Evolutionary conservation across 2,113 vertebrate species (phyloP).

Genomic region (Dromiciops gliroides): DNA sequence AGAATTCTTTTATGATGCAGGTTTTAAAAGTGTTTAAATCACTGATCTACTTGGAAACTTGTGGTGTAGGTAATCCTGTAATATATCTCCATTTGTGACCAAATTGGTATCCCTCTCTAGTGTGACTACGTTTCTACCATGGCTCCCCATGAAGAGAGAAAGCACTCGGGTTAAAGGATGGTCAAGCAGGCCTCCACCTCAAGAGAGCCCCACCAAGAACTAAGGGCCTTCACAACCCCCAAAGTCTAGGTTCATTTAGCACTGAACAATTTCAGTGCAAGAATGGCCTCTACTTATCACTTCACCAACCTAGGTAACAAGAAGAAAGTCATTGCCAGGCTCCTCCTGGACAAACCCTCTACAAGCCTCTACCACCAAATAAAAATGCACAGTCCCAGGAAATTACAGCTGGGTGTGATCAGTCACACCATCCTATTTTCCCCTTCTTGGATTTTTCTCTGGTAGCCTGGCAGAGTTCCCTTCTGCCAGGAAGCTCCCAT

Average conservation of each 20-base stretch:
- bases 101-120: neutral
- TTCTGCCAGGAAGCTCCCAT: neutral
- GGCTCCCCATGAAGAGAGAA: neutral
- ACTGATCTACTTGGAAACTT: neutral
- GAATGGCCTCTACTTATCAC: neutral
- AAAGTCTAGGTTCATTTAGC: neutral
- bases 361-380: neutral
- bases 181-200: neutral
- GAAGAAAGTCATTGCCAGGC: neutral
- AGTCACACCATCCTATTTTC: too few species aligned
- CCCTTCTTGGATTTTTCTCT: neutral
- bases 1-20: neutral
- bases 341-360: neutral
- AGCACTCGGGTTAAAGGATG: neutral
- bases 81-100: neutral
- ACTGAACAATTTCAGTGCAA: neutral
- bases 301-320: neutral
- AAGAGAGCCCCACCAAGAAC: neutral
- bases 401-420: too few species aligned
- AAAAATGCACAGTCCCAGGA: too few species aligned
- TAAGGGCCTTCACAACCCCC: neutral
- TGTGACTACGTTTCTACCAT: neutral
- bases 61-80: too few species aligned
- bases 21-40: neutral
- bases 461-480: neutral